Conservation (phyloP, 2,797 vertebrate species). For the Muscicapa comitata region DNA sequence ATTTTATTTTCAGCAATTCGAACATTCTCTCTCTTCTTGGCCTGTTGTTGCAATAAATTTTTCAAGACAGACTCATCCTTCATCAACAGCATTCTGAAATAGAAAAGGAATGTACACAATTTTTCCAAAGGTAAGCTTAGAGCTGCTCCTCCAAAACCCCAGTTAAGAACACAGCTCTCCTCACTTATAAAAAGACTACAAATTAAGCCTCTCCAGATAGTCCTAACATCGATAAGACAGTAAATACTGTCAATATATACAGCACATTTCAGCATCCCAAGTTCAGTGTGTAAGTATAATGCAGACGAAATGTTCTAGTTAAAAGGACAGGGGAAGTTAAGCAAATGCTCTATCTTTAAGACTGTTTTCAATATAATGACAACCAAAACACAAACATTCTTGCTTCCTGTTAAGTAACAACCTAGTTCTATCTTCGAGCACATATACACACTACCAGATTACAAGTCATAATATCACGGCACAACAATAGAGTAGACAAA, state of each 20-base stretch:
- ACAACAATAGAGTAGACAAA: background rate
- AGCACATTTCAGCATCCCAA: background rate
- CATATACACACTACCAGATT: background rate
- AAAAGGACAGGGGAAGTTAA: background rate
- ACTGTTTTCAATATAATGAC: background rate
- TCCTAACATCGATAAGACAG: background rate
- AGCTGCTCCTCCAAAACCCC: background rate
- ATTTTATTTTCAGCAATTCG: slow-evolving; percentile 89
- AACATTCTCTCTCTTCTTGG: slow-evolving; percentile 90
- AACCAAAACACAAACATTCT: background rate
- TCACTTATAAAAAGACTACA: background rate
- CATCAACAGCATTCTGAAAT: slow-evolving; percentile 84
- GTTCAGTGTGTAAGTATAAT: background rate
- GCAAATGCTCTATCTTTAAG: background rate
- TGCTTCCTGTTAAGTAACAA: background rate
- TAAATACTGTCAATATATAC: background rate
- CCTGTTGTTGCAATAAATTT: slow-evolving; percentile 90
- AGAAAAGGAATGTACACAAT: background rate
- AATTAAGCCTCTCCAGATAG: background rate
- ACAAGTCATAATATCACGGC: background rate
- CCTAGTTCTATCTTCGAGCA: background rate
- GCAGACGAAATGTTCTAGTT: background rate
- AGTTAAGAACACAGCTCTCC: background rate
- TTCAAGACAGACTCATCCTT: slow-evolving; percentile 89
- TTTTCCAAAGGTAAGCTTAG: background rate